Conservation (phyloP, 2,888 invertebrate genomes). For the Hypomecis punctinalis region DNA sequence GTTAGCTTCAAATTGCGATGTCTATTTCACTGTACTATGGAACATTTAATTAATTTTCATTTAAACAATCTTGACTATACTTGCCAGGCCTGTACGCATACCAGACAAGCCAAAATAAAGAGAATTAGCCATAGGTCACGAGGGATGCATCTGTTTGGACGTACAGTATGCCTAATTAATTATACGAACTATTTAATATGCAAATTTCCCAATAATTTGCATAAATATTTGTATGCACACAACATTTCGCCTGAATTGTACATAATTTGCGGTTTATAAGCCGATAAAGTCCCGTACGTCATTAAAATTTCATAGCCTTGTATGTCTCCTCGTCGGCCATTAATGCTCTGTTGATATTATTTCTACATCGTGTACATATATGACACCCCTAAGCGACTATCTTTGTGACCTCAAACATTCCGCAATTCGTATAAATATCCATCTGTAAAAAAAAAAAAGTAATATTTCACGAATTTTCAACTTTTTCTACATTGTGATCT, state of each 20-base stretch:
- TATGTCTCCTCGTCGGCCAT: constrained; percentile 12
- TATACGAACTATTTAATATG: too few species aligned
- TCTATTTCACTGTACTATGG: too few species aligned
- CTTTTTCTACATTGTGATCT: too few species aligned
- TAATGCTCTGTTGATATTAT: constrained; percentile 2
- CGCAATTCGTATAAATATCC: neutral
- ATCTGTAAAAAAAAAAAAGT: neutral
- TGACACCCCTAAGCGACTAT: neutral
- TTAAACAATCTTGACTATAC: too few species aligned
- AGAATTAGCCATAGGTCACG: neutral
- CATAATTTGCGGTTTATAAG: constrained; percentile 6
- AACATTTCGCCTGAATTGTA: neutral
- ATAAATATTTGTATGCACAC: neutral
- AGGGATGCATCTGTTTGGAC: too few species aligned
- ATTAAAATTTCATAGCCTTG: constrained; percentile 9
- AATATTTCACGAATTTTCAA: too few species aligned
- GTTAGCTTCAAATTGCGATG: neutral
- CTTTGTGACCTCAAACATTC: neutral
- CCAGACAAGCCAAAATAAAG: too few species aligned
- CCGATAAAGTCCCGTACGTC: constrained; percentile 13
- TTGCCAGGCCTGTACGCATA: too few species aligned
- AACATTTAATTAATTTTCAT: too few species aligned
- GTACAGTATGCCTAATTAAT: too few species aligned
- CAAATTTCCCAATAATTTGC: neutral
- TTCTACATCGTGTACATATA: neutral